Evolutionary conservation across 64 coral and sea anemone genomes (phyloP).

Genomic region (Actinia tenebrosa): DNA sequence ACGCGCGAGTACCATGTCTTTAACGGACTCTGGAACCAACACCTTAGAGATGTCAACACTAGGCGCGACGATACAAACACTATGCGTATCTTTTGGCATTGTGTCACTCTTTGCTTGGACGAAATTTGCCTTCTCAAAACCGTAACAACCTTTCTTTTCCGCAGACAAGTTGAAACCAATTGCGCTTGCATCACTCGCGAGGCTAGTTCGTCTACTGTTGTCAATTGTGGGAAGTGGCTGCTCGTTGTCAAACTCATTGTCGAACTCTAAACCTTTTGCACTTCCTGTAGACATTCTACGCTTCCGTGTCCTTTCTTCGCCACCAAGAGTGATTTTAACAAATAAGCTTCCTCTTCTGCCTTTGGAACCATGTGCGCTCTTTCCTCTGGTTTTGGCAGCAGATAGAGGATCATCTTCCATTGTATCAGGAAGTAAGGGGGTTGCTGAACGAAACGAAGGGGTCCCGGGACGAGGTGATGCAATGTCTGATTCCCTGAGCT

Average conservation of each 20-base stretch:
- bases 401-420: neutral
- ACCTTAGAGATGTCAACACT: conserved; percentile 76
- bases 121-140: conserved; percentile 60
- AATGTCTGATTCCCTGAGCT: neutral
- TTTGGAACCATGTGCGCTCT: neutral
- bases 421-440: neutral
- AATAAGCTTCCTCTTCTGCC: neutral
- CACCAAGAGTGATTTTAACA: neutral
- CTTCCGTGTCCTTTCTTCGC: neutral
- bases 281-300: conserved; percentile 22
- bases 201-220: neutral
- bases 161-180: neutral
- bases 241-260: neutral
- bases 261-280: conserved; percentile 10
- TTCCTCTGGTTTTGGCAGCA: neutral
- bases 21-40: conserved; percentile 85
- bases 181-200: neutral
- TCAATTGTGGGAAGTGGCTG: neutral
- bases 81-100: conserved; percentile 68
- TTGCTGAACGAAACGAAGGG: conserved; percentile 14
- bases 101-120: conserved; percentile 43
- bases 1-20: conserved; percentile 91
- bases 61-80: conserved; percentile 79
- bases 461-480: neutral
- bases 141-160: neutral